phyloP scores from a whole-genome alignment of 1,140 invertebrate species.

The Aphaenogaster rudis region DNA sequence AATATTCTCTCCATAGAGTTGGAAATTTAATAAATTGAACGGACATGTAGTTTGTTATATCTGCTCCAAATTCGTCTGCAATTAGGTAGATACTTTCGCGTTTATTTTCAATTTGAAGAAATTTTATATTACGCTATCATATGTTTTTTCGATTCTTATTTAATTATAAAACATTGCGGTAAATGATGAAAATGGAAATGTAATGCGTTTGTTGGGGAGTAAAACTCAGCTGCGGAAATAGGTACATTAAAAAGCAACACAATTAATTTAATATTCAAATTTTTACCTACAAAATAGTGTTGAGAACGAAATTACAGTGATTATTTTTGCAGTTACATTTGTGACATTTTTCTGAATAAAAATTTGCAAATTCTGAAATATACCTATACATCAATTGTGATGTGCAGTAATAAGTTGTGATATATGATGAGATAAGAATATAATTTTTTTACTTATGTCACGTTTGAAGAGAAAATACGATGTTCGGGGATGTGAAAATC shows the following conservation, averaged over 20 bases:
- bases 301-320: neutral
- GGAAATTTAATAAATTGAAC: constrained; percentile 24
- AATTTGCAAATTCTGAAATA: neutral
- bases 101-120: constrained; percentile 10
- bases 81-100: neutral
- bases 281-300: neutral
- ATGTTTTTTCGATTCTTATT: neutral
- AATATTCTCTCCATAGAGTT: neutral
- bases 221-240: neutral
- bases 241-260: neutral
- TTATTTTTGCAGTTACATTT: neutral
- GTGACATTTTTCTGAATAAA: neutral
- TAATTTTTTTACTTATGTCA: neutral
- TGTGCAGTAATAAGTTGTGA: neutral
- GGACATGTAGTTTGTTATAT: neutral
- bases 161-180: neutral
- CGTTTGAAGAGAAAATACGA: neutral
- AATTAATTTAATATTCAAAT: constrained; percentile 15
- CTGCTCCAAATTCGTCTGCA: neutral
- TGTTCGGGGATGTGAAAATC: neutral
- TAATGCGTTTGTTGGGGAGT: neutral
- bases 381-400: neutral
- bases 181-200: neutral
- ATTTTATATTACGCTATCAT: constrained; percentile 2
- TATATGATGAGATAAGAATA: neutral